These are phyloP conservation scores for Ommatoiulus sabulosus DNA, from an alignment of 2,888 invertebrate species.

Conservation along the genomic window DNA sequence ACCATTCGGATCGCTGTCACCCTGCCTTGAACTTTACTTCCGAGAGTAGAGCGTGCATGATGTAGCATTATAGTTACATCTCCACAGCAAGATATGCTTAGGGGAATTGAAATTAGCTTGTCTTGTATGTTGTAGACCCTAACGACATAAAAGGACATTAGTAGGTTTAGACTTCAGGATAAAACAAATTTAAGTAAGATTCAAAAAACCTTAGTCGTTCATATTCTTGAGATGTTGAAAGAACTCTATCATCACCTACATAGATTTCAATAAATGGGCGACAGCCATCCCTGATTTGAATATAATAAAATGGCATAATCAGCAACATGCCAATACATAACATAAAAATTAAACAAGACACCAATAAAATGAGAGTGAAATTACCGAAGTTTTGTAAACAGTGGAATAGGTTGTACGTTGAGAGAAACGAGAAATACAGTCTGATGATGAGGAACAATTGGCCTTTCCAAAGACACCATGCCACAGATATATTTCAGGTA, in stretches of 20 bases:
- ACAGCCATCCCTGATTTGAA: slow-evolving; percentile 82
- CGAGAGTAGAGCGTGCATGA: slow-evolving; percentile 88
- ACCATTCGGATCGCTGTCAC: slow-evolving; percentile 82
- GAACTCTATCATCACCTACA: slow-evolving; percentile 84
- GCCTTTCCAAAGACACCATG: slow-evolving; percentile 76
- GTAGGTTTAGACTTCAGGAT: background rate
- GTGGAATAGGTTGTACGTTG: slow-evolving; percentile 87
- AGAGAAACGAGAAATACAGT: slow-evolving; percentile 85
- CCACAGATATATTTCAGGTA: slow-evolving; percentile 89
- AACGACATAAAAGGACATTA: slow-evolving; percentile 62
- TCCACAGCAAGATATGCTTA: slow-evolving; percentile 84
- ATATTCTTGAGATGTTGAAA: slow-evolving; percentile 88
- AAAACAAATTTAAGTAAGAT: background rate
- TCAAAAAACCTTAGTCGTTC: slow-evolving; percentile 79
- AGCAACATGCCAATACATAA: background rate
- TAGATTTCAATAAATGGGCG: slow-evolving; percentile 92
- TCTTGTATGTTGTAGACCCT: slow-evolving; percentile 68
- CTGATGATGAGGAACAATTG: slow-evolving; percentile 82
- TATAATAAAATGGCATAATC: background rate
- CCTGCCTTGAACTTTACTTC: slow-evolving; percentile 73
- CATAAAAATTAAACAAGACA: background rate
- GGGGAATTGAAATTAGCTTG: slow-evolving; percentile 72
- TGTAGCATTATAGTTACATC: slow-evolving; percentile 85
- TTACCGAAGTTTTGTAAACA: slow-evolving; percentile 90
- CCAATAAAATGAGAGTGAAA: background rate